Base-by-base conservation (phyloP, 2,113 vertebrate species). In the Thermophis baileyi region DNA sequence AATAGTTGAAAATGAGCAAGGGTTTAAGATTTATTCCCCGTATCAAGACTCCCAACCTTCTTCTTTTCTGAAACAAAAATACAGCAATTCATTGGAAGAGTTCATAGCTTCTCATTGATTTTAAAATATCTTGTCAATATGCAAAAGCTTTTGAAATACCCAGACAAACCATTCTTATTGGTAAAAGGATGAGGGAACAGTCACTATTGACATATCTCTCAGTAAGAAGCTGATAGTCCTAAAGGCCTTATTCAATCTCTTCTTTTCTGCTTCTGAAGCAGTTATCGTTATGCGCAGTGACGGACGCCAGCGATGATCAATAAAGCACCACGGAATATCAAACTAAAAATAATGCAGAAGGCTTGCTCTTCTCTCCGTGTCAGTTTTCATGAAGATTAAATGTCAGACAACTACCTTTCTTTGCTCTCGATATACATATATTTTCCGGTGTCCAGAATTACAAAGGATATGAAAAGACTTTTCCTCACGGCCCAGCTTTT, bases 241-340 rank as follows among this genome's bases (percentile, higher is more conserved):
- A 91, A 95, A 90, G 91, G 94, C 81, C 90, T 94, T 88, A 47
- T 16, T 92, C 92, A 51, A 14, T 69, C 89, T 93, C 85, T 74
- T 87, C 47, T n/a, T 85, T 93, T 89, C 93, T 92, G 85, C 87
- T 90, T 94, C 92, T 92, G 69, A 94, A 92, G 90, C 69, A 91
- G 91, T 92, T 96, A 91, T 49, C 85, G 0, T 92, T 91, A 54
- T 0, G 93, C 3, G 3, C 40, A 85, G 88, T 89, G 94, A 95
- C 0, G 0, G 89, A 92, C 0, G 0, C 2, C 74, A 93, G n/a
- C 35, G 49, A n/a, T 93, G 93, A 96, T 96, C 94, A 95, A 96
- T 94, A 94, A 89, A 95, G 55, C 5, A 2, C 35, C 89, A 94
- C 3, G 27, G 95, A 96, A 95, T 40, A 92, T 85, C 55, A 93